These are phyloP conservation scores for Tokudaia muenninki DNA, from an alignment of 2,797 vertebrate species.

Conservation along the genomic window DNA sequence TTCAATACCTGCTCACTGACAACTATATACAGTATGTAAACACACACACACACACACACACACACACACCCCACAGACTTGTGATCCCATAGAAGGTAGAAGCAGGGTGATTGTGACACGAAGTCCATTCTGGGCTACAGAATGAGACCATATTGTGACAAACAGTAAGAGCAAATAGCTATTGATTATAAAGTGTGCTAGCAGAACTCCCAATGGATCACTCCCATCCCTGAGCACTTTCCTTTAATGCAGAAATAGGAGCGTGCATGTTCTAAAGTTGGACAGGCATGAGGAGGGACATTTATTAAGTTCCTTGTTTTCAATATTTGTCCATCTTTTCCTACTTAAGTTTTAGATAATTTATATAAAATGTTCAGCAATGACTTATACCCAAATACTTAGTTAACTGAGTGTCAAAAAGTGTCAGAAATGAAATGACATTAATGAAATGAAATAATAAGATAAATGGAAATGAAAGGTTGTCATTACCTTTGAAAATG, in stretches of 20 bases:
- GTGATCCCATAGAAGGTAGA: background rate
- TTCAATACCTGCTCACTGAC: background rate
- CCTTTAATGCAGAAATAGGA: background rate
- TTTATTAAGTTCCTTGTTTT: background rate
- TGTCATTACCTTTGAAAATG: background rate
- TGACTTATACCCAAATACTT: background rate
- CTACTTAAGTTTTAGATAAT: slow-evolving; percentile 5
- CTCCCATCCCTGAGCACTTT: background rate
- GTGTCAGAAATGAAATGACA: background rate
- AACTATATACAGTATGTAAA: background rate
- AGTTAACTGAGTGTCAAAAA: background rate
- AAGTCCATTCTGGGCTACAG: background rate
- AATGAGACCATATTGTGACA: background rate
- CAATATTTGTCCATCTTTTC: background rate
- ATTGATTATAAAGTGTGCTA: background rate
- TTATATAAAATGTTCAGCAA: background rate
- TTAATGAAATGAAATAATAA: background rate
- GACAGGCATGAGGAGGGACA: background rate
- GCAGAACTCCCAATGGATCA: background rate
- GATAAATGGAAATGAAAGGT: background rate
- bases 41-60: background rate
- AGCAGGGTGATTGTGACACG: background rate
- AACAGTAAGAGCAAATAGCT: background rate
- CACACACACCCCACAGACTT: background rate
- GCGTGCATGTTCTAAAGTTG: background rate